Base-by-base conservation (phyloP, 2,113 vertebrate species). In the Neopipo cinnamomea region DNA sequence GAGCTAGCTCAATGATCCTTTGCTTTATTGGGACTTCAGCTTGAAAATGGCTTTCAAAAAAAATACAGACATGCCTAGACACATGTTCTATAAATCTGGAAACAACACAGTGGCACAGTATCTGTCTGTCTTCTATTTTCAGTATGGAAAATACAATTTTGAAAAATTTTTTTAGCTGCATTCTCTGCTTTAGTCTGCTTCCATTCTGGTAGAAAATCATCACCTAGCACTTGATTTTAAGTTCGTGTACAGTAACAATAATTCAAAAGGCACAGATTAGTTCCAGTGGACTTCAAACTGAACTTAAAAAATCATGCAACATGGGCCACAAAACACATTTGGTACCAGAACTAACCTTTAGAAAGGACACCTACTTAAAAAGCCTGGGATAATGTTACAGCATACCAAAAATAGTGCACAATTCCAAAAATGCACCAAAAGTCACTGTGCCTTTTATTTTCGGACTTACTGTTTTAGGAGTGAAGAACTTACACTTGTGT, bases 121-220 rank as follows among this genome's bases (percentile, higher is more conserved):
- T 33, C 68, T n/a, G 14, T 73, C 70, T 77, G 9, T 41, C 87
- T 68, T 72, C 85, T 95, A 95, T 95, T 93, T 95, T 56, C 85
- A 93, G 85, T 70, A 91, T 42, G 78, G 88, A 95, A 94, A 91
- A 93, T 11, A 35, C 5, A 46, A 39, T 88, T 91, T 66, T 62
- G 18, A 61, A 68, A 89, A 70, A 18, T 35, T 53, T 21, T 67
- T 19, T 28, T 79, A 56, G n/a, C 33, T 90, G 14, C 71, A 66
- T 63, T 73, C 71, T 53, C 55, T 94, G 53, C n/a, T 91, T 79
- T 80, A 83, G 88, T 62, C 37, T 62, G 50, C 53, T 62, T 37
- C 37, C 37, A 70, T 23, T 85, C 71, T 14, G 19, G 35, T 1
- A 76, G 22, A 49, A 91, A 90, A 91, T n/a, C 16, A 65, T 35